Conservation (phyloP, 2,113 vertebrate genomes). For the Haliaeetus leucogaster region DNA sequence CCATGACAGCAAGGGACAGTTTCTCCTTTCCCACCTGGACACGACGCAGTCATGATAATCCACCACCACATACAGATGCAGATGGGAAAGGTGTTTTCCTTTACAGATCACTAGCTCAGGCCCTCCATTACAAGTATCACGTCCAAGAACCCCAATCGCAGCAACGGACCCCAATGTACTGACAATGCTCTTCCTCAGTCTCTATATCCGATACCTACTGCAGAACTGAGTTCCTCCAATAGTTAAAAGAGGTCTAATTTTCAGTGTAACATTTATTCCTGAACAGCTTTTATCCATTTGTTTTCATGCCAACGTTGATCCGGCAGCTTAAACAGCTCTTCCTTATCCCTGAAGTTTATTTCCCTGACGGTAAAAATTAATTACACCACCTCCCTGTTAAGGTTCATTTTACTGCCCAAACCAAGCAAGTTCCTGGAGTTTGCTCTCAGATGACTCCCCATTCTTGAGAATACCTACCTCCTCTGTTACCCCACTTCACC, state of each 20-base stretch:
- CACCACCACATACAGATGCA: background rate
- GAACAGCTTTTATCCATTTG: constrained; percentile 22
- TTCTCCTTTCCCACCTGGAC: background rate
- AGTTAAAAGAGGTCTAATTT: background rate
- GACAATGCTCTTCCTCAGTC: background rate
- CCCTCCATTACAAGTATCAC: background rate
- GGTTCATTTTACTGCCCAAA: background rate
- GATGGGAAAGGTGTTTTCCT: background rate
- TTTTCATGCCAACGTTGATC: constrained; percentile 45
- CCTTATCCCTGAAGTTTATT: constrained; percentile 5
- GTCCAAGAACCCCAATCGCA: rapidly evolving
- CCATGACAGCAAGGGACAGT: background rate
- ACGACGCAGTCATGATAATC: rapidly evolving
- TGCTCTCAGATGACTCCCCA: background rate
- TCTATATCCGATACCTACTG: background rate
- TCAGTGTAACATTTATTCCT: background rate
- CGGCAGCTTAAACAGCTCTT: constrained; percentile 14
- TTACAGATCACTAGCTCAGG: background rate
- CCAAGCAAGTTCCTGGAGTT: background rate
- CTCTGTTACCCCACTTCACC: background rate
- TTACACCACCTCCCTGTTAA: background rate
- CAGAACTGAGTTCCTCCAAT: background rate
- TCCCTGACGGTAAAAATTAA: background rate
- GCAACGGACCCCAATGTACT: background rate
- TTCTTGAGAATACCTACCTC: background rate